Base-by-base conservation (phyloP, 2,797 vertebrate genomes). In the Peromyscus aztecus region DNA sequence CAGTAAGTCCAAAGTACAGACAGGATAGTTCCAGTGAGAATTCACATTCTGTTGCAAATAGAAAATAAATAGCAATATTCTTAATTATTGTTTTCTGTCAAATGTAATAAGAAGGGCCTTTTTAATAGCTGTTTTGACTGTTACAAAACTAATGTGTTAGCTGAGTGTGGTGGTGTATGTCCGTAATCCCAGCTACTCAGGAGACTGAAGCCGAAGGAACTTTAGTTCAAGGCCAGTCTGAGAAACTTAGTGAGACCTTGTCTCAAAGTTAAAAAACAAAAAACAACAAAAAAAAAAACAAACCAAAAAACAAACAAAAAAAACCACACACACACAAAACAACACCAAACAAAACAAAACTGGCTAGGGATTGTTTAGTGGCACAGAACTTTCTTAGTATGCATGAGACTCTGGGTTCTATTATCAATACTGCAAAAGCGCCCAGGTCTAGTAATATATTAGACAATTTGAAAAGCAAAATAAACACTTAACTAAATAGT, bases 401-500 rank as follows among this genome's bases (percentile, higher is more conserved):
- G 13, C 2, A 16, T 34, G 29, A 34, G 49, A 69, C 34, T 31
- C 65, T 34, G 12, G 37, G 19, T 82, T 73, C 52, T 24, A 59
- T 43, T 57, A 5, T 52, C 17, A 59, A 73, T 61, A 29, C 43
- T 91, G 23, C 65, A 73, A 59, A 46, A 29, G 2, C 2, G 9
- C 21, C 4, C 34, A 69, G 57, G 31, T 65, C 43, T 49, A 29
- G 24, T 43, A 81, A 69, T 14, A 40, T 90, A 34, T n/a, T 82
- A 17, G 52, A 57, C 34, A 80, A 55, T 5, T 80, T 67, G 76
- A 27, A 80, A 80, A 93, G 23, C 16, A 83, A 93, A 94, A 49
- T 57, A 92, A 96, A 43, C 37, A 78, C 59, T 61, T 89, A 94
- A 76, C 34, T 90, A 29, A 93, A 40, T 63, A 87, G 13, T 90